A percentile compares a stretch with the other conserved stretches of the same genome.
Conservation (phyloP, 2,888 invertebrate species). For the Taphrorychus bicolor region DNA sequence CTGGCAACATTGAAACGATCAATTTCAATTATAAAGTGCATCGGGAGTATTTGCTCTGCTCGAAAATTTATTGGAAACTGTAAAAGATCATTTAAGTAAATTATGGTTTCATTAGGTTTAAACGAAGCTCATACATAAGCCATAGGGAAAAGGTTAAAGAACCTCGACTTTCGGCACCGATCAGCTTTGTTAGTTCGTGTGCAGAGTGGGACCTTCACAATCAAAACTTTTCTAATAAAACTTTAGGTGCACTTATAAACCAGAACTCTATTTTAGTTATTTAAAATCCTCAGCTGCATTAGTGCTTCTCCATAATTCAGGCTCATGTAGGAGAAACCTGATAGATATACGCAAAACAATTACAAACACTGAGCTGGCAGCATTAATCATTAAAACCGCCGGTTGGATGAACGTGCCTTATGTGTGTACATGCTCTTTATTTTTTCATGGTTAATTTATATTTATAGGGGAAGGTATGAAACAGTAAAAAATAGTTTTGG, state of each 20-base stretch:
- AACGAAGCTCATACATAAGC: too few relatives aligned
- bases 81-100: neutral
- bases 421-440: neutral
- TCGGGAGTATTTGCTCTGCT: neutral
- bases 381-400: neutral
- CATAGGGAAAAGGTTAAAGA: too few relatives aligned
- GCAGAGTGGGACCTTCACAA: too few relatives aligned
- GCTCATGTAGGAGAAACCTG: neutral
- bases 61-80: neutral
- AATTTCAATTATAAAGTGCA: neutral
- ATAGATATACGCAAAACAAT: neutral
- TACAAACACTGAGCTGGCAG: neutral
- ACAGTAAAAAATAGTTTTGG: too few relatives aligned
- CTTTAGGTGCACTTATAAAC: too few relatives aligned
- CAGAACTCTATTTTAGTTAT: neutral
- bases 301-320: neutral
- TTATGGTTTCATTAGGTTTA: neutral
- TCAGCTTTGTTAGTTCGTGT: neutral
- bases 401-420: neutral
- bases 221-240: too few relatives aligned
- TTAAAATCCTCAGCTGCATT: neutral
- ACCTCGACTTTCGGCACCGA: neutral
- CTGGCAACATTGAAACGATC: neutral
- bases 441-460: neutral
- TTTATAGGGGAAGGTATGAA: too few relatives aligned